Percentiles rank a stretch among this genome's conserved stretches.
phyloP scores from a whole-genome alignment of 2,113 vertebrate genomes.

The Seriola quinqueradiata region DNA sequence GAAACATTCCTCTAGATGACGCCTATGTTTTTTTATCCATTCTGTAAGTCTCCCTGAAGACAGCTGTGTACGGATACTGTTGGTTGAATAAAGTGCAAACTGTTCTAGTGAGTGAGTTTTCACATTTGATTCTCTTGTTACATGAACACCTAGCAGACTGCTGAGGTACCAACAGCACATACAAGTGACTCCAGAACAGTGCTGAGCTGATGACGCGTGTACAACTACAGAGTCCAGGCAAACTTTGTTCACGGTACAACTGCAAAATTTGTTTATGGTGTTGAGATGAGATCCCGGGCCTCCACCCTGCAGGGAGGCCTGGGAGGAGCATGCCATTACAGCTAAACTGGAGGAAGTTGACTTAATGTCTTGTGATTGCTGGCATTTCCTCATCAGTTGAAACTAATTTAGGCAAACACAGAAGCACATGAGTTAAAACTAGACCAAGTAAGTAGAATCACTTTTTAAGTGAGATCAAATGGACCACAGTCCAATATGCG shows the following conservation, averaged over 20 bases:
- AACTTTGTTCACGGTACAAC: constrained; percentile 12
- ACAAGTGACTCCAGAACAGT: background rate
- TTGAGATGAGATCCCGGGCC: constrained; percentile 10
- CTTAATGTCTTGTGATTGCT: constrained; percentile 65
- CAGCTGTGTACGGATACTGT: background rate
- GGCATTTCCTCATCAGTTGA: constrained; percentile 69
- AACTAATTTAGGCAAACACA: constrained; percentile 25
- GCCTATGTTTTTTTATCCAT: background rate
- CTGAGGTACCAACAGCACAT: background rate
- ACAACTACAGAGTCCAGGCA: background rate
- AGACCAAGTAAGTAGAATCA: background rate
- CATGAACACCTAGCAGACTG: background rate
- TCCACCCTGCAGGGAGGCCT: constrained; percentile 32
- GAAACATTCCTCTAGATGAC: background rate
- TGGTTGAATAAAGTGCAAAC: background rate
- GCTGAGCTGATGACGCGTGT: background rate
- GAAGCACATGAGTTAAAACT: constrained; percentile 9
- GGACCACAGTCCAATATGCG: background rate
- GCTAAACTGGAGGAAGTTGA: constrained; percentile 54
- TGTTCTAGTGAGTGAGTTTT: background rate
- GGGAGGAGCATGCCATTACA: constrained; percentile 46
- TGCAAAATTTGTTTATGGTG: constrained; percentile 43
- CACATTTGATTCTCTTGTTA: background rate
- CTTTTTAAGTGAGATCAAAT: background rate
- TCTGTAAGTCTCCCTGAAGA: background rate